Conservation (phyloP, 2,113 vertebrate species). For the Chaenogobius annularis region DNA sequence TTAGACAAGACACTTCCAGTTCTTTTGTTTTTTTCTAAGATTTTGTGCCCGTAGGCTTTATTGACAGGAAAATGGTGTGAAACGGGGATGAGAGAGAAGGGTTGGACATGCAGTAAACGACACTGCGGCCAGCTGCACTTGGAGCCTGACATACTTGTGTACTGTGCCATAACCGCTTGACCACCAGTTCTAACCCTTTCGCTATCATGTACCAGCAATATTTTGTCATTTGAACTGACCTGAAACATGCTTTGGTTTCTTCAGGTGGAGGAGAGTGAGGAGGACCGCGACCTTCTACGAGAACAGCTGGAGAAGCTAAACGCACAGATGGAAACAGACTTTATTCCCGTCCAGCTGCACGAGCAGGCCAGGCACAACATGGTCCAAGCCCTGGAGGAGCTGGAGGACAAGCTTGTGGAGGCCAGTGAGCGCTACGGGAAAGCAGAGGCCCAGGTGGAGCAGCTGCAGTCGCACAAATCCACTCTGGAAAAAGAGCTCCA, state of each 20-base stretch:
- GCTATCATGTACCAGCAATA: not conserved
- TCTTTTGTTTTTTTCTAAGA: too few species aligned
- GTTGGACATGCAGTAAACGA: too few species aligned
- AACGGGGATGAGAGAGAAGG: too few species aligned
- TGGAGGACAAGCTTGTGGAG: slow-evolving; percentile 86
- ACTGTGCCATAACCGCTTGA: too few species aligned
- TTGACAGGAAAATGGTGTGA: too few species aligned
- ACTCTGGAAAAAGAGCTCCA: slow-evolving; percentile 73
- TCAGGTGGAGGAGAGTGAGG: slow-evolving; percentile 69
- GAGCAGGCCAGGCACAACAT: slow-evolving; percentile 83
- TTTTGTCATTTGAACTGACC: not conserved
- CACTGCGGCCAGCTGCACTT: too few species aligned
- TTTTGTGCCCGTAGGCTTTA: too few species aligned
- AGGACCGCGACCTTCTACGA: slow-evolving; percentile 80
- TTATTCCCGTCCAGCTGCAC: slow-evolving; percentile 80
- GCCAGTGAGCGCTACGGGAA: slow-evolving; percentile 76
- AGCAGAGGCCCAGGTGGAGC: slow-evolving; percentile 80
- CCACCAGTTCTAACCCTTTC: too few species aligned
- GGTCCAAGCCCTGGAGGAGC: slow-evolving; percentile 75
- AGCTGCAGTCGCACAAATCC: slow-evolving; percentile 77
- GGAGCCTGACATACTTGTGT: too few species aligned
- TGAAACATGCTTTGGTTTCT: not conserved
- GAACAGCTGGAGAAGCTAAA: slow-evolving; percentile 83
- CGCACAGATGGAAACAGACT: slow-evolving; percentile 81
- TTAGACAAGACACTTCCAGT: too few species aligned